Evolutionary conservation across 1,140 invertebrate species (phyloP), one percentile per base, ranked within the genome.

Genomic region (Harpegnathos saltator): DNA sequence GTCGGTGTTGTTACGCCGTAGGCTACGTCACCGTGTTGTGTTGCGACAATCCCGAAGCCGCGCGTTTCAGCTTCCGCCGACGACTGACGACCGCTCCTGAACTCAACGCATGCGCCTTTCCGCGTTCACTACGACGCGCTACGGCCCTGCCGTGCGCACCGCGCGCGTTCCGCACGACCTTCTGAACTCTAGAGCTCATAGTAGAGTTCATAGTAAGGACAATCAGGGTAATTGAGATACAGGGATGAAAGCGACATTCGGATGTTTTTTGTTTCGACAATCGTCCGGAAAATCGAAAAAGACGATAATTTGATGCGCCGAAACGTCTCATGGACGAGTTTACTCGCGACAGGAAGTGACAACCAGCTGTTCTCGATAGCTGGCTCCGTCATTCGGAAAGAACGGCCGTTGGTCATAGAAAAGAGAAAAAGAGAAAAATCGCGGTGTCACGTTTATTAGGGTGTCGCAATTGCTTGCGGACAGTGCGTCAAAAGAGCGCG

Each of bases 21-120:
- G 58, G 44, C 56, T 75, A 75, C 72, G 59, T 63, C 15, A 62
- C 71, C 58, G 38, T 62, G 63, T 75, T 48, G 72, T 58, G 58
- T 75, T 71, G 24, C 26, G 26, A 29, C 50, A 33, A 33, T 24
- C 56, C 56, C 82, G 88, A 89, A 78, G 81, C 75, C 89, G 72
- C 85, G 62, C 83, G 89, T 85, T 83, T 81, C 85, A 88, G 86
- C 80, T 87, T 83, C 89, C 71, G 74, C 22, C 83, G 81, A 78
- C 74, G 89, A 90, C 89, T 90, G 89, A 80, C 80, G 81, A 82
- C 59, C 71, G 71, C 59, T 83, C 77, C 84, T 88, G 84, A 66
- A 50, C 26, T 59, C 26, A 74, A 83, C 89, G 89, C 89, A 68
- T 90, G 89, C 89, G 89, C 86, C 83, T 33, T 3, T 74, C 66